phyloP scores from a whole-genome alignment of 2,113 vertebrate species.

The Chiloscyllium plagiosum region DNA sequence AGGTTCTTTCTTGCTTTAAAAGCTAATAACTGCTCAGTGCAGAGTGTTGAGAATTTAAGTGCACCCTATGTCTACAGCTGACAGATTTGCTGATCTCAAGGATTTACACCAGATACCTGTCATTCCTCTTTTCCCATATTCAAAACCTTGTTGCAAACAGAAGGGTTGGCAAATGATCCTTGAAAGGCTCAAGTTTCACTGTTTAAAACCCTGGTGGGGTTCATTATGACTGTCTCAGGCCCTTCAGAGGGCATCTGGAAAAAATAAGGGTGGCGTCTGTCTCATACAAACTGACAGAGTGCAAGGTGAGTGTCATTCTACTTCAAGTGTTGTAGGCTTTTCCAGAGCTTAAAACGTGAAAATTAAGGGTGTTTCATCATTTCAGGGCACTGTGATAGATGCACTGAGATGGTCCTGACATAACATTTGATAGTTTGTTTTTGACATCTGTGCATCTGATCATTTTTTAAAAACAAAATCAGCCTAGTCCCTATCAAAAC shows the following conservation, averaged over 20 bases:
- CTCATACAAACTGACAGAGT: neutral
- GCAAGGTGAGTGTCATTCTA: neutral
- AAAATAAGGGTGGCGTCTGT: neutral
- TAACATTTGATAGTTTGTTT: neutral
- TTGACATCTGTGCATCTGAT: neutral
- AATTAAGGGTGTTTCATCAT: neutral
- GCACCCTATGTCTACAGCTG: neutral
- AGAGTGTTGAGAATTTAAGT: neutral
- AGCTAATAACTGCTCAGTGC: neutral
- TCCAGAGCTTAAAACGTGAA: neutral
- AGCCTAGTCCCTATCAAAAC: neutral
- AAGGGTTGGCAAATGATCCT: neutral
- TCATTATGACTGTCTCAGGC: neutral
- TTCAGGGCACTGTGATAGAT: neutral
- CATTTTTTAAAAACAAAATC: neutral
- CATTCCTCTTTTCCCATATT: neutral
- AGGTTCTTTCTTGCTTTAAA: neutral
- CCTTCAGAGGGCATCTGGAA: neutral
- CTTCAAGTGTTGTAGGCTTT: neutral
- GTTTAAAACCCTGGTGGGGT: neutral
- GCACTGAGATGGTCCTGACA: neutral
- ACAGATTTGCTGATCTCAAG: neutral
- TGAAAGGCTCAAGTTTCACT: neutral
- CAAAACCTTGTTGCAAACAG: neutral
- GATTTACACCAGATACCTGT: neutral